These are phyloP conservation scores for Leucophenga montana DNA, from an alignment of 2,888 invertebrate species.

Conservation along the genomic window DNA sequence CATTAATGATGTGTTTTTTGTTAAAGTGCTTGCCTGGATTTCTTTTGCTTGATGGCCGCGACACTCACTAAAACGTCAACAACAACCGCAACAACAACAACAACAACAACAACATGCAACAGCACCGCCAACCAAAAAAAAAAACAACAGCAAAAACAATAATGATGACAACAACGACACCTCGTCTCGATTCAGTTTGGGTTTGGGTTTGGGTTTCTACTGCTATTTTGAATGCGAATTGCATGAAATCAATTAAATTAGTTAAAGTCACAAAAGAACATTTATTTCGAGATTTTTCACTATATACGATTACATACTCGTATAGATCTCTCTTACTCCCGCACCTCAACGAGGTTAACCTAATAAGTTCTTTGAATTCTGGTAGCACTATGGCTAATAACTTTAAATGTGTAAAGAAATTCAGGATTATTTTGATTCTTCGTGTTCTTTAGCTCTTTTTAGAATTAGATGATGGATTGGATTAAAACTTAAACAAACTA, in stretches of 20 bases:
- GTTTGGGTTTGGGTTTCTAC: neutral
- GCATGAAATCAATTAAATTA: slow-evolving; percentile 61
- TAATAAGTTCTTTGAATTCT: neutral
- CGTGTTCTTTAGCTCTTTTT: too few species aligned
- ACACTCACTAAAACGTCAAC: too few species aligned
- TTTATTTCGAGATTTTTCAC: slow-evolving; percentile 17
- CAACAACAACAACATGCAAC: neutral
- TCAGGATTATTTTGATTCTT: too few species aligned
- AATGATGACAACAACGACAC: slow-evolving; percentile 10
- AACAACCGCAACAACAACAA: neutral
- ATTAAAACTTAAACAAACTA: too few species aligned
- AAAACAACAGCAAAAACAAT: too few species aligned
- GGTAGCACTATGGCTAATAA: too few species aligned
- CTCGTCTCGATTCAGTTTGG: neutral
- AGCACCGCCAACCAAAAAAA: neutral
- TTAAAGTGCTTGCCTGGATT: neutral
- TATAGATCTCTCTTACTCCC: too few species aligned
- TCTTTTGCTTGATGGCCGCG: slow-evolving; percentile 3
- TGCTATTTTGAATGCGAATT: neutral
- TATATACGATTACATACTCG: neutral
- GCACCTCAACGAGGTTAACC: neutral
- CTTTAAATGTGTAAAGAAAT: too few species aligned
- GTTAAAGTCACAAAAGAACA: slow-evolving; percentile 48
- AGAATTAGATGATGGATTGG: too few species aligned
- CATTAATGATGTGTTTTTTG: slow-evolving; percentile 25